Conservation (phyloP, 2,113 vertebrate genomes). For the Xyrauchen texanus region DNA sequence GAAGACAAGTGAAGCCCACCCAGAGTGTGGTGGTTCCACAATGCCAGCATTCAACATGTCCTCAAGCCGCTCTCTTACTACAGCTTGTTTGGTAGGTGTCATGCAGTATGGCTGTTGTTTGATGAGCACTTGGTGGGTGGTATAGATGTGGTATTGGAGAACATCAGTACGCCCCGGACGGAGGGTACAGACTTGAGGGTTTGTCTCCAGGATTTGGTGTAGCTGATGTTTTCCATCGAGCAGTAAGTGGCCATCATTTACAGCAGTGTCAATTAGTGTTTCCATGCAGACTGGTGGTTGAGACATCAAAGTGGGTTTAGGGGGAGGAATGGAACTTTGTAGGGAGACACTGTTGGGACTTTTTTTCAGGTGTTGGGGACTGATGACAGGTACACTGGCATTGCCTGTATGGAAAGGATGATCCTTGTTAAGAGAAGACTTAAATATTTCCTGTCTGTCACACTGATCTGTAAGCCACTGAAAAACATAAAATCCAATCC, state of each 20-base stretch:
- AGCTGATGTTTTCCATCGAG: not conserved
- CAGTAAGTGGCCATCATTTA: not conserved
- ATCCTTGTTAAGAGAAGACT: not conserved
- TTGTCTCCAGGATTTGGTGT: not conserved
- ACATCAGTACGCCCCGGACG: not conserved
- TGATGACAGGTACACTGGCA: not conserved
- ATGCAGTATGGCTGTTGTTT: not conserved
- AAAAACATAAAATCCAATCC: not conserved
- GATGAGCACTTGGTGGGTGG: not conserved
- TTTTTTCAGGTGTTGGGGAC: not conserved
- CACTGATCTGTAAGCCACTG: not conserved
- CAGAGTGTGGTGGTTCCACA: not conserved
- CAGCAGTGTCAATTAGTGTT: not conserved
- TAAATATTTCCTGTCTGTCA: not conserved
- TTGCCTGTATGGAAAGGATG: not conserved
- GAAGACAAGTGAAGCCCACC: not conserved
- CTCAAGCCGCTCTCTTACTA: not conserved
- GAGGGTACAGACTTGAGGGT: not conserved
- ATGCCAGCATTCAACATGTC: not conserved
- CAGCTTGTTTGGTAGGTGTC: not conserved
- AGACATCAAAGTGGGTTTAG: not conserved
- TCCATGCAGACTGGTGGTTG: not conserved
- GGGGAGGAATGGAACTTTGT: not conserved
- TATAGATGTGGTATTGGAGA: not conserved
- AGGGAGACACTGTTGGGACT: not conserved